These are phyloP conservation scores for Pristionchus fissidentatus DNA, from an alignment of 2,888 invertebrate species.

Conservation along the genomic window DNA sequence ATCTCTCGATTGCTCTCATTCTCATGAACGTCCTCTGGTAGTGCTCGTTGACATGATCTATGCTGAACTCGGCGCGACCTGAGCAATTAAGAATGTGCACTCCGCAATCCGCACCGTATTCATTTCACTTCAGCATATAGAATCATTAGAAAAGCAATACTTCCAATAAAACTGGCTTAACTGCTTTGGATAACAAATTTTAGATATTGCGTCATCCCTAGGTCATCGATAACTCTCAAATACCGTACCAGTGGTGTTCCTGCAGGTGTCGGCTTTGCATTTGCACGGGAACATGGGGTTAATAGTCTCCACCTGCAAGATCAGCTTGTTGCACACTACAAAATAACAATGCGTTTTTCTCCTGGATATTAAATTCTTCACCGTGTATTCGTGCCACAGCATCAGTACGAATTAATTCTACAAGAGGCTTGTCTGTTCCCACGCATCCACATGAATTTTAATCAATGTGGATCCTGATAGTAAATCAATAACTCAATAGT, in stretches of 20 bases:
- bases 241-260: not conserved
- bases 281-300: not conserved
- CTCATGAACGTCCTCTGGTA: slow-evolving; percentile 97
- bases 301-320: slow-evolving; percentile 22
- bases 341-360: too few relatives aligned
- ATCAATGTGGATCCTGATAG: too few relatives aligned
- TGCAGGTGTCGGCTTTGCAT: not conserved
- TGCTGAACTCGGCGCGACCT: slow-evolving; percentile 96
- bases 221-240: slow-evolving; percentile 44
- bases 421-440: too few relatives aligned
- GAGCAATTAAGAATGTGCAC: not conserved
- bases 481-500: not conserved
- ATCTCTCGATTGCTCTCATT: slow-evolving; percentile 76
- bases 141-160: too few relatives aligned
- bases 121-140: too few relatives aligned
- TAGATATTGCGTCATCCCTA: too few relatives aligned
- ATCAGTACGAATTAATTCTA: too few relatives aligned
- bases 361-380: not conserved
- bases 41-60: slow-evolving; percentile 93
- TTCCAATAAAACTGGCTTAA: too few relatives aligned
- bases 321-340: too few relatives aligned
- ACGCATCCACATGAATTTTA: too few relatives aligned
- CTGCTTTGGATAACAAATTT: too few relatives aligned
- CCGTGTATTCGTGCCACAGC: too few relatives aligned
- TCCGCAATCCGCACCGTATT: not conserved